phyloP scores from a whole-genome alignment of 1,140 invertebrate species.

The Caerostris extrusa region DNA sequence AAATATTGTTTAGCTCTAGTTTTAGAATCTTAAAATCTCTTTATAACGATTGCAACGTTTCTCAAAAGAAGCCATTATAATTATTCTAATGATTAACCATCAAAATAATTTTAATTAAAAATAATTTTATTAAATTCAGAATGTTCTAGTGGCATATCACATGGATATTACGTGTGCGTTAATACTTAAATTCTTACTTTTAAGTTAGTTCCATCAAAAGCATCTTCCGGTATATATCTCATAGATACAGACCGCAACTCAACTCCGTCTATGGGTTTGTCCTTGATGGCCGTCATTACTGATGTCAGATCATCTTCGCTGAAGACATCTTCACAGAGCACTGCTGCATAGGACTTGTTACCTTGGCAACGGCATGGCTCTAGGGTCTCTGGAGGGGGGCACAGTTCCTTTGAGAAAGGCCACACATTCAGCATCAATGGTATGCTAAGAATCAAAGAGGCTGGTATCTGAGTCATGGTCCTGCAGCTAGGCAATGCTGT shows the following conservation, averaged over 20 bases:
- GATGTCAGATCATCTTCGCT: neutral
- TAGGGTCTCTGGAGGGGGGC: neutral
- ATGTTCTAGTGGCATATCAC: neutral
- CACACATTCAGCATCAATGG: neutral
- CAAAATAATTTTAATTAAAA: neutral
- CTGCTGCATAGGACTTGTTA: neutral
- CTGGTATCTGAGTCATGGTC: neutral
- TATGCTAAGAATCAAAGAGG: neutral
- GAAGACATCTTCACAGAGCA: neutral
- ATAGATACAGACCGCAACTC: neutral
- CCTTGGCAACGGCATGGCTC: neutral
- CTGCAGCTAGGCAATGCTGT: neutral
- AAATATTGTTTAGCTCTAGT: neutral
- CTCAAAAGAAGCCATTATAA: neutral
- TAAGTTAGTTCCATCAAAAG: constrained; percentile 10
- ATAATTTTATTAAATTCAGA: neutral
- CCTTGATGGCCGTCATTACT: neutral
- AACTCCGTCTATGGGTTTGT: neutral
- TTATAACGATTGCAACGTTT: neutral
- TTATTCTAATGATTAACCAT: neutral
- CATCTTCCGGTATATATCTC: neutral
- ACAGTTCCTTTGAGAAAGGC: neutral
- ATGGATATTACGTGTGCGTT: neutral
- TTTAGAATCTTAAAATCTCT: neutral
- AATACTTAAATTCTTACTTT: neutral